Evolutionary conservation across 2,888 invertebrate genomes (phyloP).

Genomic region (Ariolimax columbianus): DNA sequence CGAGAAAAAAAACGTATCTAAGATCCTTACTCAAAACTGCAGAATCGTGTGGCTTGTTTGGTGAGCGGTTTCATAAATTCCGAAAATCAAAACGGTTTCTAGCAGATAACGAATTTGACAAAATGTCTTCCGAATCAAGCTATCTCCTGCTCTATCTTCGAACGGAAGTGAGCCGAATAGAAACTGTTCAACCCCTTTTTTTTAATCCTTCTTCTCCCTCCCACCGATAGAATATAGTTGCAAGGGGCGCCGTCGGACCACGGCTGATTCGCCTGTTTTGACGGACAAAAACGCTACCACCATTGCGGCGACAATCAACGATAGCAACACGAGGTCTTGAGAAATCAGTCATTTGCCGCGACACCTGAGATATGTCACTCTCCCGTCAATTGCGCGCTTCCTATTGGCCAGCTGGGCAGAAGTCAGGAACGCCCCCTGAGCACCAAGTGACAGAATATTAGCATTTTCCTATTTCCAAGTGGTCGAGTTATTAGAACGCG

Average conservation of each 20-base stretch:
- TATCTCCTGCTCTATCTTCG: slow-evolving; percentile 12
- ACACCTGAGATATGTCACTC: slow-evolving; percentile 35
- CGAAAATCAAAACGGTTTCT: neutral
- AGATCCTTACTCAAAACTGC: too few relatives aligned
- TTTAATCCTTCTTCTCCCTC: neutral
- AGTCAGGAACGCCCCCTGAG: slow-evolving; percentile 17
- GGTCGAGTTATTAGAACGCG: too few relatives aligned
- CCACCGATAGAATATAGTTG: neutral
- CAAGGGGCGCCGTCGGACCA: neutral
- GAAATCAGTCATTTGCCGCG: slow-evolving; percentile 35
- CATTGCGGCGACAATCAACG: neutral
- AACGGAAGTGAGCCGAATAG: slow-evolving; percentile 9
- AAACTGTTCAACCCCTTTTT: neutral
- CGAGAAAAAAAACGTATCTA: too few relatives aligned
- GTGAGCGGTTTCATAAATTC: neutral
- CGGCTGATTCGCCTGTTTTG: slow-evolving; percentile 6
- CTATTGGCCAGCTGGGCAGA: neutral
- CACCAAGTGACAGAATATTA: neutral
- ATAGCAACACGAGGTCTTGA: neutral
- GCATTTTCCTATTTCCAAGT: neutral
- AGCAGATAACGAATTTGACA: neutral
- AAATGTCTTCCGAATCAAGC: neutral
- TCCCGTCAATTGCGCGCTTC: neutral
- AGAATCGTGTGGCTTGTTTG: neutral
- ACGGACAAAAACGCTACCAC: neutral